These are phyloP conservation scores for Metopolophium dirhodum DNA, from an alignment of 1,140 invertebrate genomes.

Conservation along the genomic window DNA sequence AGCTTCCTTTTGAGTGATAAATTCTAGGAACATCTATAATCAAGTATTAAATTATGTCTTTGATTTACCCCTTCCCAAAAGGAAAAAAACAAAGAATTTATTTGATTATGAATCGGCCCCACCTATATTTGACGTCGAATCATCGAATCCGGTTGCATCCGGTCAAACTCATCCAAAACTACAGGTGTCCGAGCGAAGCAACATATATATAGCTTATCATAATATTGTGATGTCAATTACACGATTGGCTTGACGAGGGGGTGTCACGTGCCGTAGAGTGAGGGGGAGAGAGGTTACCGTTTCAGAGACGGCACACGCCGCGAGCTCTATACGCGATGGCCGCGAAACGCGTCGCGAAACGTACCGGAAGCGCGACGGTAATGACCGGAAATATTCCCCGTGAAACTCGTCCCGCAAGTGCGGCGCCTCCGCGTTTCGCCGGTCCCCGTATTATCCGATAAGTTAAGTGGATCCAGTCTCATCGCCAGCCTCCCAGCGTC, in stretches of 20 bases:
- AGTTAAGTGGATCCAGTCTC: background rate
- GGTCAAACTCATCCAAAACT: background rate
- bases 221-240: background rate
- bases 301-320: background rate
- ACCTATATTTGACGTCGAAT: too few species aligned
- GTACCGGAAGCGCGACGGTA: background rate
- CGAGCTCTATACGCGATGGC: background rate
- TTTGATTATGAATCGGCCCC: background rate
- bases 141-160: background rate
- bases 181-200: background rate
- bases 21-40: background rate
- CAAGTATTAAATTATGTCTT: too few species aligned
- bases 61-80: too few species aligned
- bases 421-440: background rate
- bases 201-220: too few species aligned
- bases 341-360: background rate
- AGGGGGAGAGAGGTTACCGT: background rate
- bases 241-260: too few species aligned
- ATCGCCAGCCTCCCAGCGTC: background rate
- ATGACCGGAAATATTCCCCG: conserved; percentile 28
- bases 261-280: background rate
- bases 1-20: background rate
- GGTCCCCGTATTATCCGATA: background rate
- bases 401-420: background rate
- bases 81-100: background rate